phyloP scores from a whole-genome alignment of 1,140 invertebrate species.

The Brachionus paranguensis region DNA sequence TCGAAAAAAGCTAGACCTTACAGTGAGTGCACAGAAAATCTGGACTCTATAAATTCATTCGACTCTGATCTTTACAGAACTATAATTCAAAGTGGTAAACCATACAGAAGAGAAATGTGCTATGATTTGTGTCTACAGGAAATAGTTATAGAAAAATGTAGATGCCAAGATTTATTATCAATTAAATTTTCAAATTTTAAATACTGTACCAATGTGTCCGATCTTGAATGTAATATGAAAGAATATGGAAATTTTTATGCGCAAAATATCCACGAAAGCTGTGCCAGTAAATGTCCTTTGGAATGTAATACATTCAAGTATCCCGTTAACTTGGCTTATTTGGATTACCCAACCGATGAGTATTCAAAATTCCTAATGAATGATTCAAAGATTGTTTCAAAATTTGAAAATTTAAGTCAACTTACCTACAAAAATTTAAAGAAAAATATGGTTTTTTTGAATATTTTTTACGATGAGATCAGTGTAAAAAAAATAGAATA shows the following conservation, averaged over 20 bases:
- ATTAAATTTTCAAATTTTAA: background rate
- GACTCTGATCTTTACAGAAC: background rate
- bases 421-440: background rate
- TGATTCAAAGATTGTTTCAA: background rate
- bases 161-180: background rate
- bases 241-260: background rate
- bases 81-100: background rate
- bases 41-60: background rate
- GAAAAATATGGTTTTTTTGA: background rate
- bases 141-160: background rate
- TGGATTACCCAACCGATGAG: slow-evolving; percentile 3
- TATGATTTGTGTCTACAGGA: slow-evolving; percentile 30
- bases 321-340: background rate
- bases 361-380: background rate
- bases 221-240: background rate
- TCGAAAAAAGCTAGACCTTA: background rate
- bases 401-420: background rate
- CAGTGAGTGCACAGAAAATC: slow-evolving; percentile 16
- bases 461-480: background rate
- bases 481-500: slow-evolving; percentile 1
- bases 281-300: background rate
- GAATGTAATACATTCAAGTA: slow-evolving; percentile 1
- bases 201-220: background rate
- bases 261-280: background rate
- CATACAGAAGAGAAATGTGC: background rate